Evolutionary conservation across 2,888 invertebrate species (phyloP).

Genomic region (Amblyjoppa proteus): DNA sequence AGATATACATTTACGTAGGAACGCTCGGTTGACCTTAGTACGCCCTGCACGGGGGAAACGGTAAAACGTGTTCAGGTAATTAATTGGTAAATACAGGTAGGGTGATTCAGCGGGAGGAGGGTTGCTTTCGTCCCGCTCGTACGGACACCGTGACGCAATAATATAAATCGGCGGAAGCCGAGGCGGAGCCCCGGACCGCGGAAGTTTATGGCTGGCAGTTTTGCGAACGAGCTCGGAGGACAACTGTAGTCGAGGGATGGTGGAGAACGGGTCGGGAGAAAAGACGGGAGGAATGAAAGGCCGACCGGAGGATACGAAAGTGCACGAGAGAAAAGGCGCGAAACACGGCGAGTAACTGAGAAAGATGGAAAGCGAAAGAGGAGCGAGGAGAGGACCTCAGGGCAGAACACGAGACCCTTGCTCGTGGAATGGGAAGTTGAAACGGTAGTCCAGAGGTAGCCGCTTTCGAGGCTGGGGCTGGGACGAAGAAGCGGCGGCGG

Average conservation of each 20-base stretch:
- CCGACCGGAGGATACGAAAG: conserved; percentile 13
- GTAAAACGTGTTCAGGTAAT: conserved; percentile 54
- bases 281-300: conserved; percentile 31
- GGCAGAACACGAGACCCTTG: conserved; percentile 34
- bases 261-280: conserved; percentile 30
- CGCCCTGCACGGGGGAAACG: conserved; percentile 4
- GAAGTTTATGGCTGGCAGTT: conserved; percentile 61
- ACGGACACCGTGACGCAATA: conserved; percentile 54
- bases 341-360: conserved; percentile 33
- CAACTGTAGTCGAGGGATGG: conserved; percentile 37
- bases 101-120: not conserved
- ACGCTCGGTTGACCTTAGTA: conserved; percentile 25
- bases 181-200: conserved; percentile 19
- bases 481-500: conserved; percentile 34
- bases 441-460: conserved; percentile 57
- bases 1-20: conserved; percentile 8
- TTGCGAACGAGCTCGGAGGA: conserved; percentile 55
- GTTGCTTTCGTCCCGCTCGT: conserved; percentile 34
- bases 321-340: conserved; percentile 39
- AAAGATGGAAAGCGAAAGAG: conserved; percentile 29
- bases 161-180: conserved; percentile 61
- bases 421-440: conserved; percentile 39
- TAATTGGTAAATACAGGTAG: conserved; percentile 66
- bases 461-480: conserved; percentile 36
- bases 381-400: conserved; percentile 36